Conservation (phyloP, 2,797 vertebrate species). For the Neostethus bicornis region DNA sequence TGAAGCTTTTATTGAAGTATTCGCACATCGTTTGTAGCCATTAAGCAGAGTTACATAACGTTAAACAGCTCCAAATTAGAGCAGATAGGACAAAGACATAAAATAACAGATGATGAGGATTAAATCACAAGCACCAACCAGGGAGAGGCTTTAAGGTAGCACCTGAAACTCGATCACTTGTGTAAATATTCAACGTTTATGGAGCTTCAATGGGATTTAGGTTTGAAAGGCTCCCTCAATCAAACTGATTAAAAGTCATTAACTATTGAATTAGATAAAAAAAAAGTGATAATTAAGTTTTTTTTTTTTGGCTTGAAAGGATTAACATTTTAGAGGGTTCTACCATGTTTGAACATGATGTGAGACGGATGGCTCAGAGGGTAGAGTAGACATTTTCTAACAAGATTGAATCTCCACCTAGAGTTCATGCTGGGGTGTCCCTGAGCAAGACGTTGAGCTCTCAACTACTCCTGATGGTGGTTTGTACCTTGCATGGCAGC, state of each 20-base stretch:
- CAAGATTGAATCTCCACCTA: too few relatives aligned
- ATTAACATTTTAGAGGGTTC: too few relatives aligned
- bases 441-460: too few relatives aligned
- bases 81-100: not conserved
- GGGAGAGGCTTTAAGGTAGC: not conserved
- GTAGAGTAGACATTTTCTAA: too few relatives aligned
- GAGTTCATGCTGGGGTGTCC: too few relatives aligned
- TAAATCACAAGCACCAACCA: not conserved
- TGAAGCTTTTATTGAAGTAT: not conserved
- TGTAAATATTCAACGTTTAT: not conserved
- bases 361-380: too few relatives aligned
- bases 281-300: too few relatives aligned
- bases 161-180: not conserved
- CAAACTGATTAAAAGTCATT: not conserved
- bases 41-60: not conserved
- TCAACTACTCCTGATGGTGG: too few relatives aligned
- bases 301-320: too few relatives aligned
- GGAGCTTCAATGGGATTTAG: not conserved
- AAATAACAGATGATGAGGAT: not conserved
- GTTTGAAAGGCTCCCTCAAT: not conserved
- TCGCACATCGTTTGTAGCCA: not conserved
- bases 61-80: not conserved
- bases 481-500: too few relatives aligned
- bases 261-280: too few relatives aligned
- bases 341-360: too few relatives aligned